These are phyloP conservation scores for Xenopus borealis DNA, from an alignment of 2,113 vertebrate genomes.

Conservation along the genomic window DNA sequence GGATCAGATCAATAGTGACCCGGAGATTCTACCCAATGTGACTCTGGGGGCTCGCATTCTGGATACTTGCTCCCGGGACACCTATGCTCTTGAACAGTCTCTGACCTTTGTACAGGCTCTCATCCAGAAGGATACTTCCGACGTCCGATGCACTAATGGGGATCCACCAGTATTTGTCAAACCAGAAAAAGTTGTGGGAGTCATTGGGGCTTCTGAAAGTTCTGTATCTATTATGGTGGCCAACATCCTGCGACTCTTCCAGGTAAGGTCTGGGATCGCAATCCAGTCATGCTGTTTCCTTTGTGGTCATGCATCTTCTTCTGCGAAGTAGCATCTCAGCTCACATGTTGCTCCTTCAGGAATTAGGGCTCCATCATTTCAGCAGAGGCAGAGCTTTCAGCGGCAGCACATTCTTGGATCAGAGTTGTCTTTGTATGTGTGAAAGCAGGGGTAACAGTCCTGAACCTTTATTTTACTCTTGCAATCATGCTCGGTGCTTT, in stretches of 20 bases:
- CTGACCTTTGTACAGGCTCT: conserved; percentile 95
- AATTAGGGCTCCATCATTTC: not conserved
- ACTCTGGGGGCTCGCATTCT: conserved; percentile 89
- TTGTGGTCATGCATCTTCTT: not conserved
- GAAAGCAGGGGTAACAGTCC: too few species aligned
- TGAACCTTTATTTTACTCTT: too few species aligned
- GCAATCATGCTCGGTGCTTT: too few species aligned
- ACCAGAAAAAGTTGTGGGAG: conserved; percentile 91
- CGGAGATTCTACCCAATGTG: conserved; percentile 89
- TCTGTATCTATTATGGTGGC: conserved; percentile 97
- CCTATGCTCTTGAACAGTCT: conserved; percentile 91
- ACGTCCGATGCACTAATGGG: conserved; percentile 92
- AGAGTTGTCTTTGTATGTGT: too few species aligned
- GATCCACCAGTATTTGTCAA: conserved; percentile 90
- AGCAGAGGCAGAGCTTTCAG: too few species aligned
- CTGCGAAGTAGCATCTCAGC: not conserved
- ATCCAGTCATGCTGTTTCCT: not conserved
- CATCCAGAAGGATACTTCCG: conserved; percentile 93
- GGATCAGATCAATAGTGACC: conserved; percentile 94
- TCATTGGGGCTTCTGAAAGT: conserved; percentile 89
- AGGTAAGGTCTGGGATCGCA: conserved; percentile 71
- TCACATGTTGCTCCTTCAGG: conserved; percentile 18
- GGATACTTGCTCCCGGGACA: conserved; percentile 95
- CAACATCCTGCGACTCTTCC: conserved; percentile 92
- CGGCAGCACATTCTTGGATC: too few species aligned